Conservation (phyloP, 2,797 vertebrate genomes). For the Philypnodon macrostomus region DNA sequence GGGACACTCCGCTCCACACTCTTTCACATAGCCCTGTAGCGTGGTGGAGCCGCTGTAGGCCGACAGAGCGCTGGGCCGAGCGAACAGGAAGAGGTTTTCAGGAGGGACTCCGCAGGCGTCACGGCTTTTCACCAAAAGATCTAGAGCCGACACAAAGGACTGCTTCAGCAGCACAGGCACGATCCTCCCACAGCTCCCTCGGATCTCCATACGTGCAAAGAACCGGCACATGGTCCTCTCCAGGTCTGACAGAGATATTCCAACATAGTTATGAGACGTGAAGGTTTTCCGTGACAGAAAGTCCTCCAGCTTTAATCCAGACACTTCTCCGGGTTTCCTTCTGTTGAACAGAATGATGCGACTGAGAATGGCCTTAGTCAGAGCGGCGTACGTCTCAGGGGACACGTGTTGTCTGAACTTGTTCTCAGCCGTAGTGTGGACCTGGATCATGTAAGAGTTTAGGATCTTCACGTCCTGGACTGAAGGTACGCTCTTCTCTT, state of each 20-base stretch:
- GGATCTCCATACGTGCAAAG: conserved; percentile 48
- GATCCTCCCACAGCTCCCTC: conserved; percentile 38
- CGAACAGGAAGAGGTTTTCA: conserved; percentile 50
- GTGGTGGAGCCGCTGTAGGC: conserved; percentile 29
- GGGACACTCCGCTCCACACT: conserved; percentile 38
- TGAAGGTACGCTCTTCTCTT: conserved; percentile 17
- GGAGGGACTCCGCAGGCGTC: conserved; percentile 37
- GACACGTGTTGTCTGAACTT: conserved; percentile 27
- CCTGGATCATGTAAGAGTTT: conserved; percentile 40
- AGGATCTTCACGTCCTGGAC: conserved; percentile 43
- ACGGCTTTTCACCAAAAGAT: conserved; percentile 33
- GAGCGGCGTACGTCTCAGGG: conserved; percentile 33
- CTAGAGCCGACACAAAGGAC: conserved; percentile 36
- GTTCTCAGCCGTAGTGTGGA: conserved; percentile 33
- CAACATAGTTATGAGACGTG: neutral
- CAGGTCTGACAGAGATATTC: conserved; percentile 28
- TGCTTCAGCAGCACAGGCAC: conserved; percentile 57
- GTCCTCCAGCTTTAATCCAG: conserved; percentile 1
- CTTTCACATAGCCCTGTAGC: conserved; percentile 26
- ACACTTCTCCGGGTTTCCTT: conserved; percentile 29
- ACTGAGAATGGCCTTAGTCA: conserved; percentile 31
- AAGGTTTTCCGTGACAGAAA: conserved; percentile 39
- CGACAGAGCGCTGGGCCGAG: conserved; percentile 5
- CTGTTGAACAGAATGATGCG: conserved; percentile 50
- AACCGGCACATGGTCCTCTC: conserved; percentile 49